Evolutionary conservation across 64 coral and sea anemone genomes (phyloP).

Genomic region (Porites lutea): DNA sequence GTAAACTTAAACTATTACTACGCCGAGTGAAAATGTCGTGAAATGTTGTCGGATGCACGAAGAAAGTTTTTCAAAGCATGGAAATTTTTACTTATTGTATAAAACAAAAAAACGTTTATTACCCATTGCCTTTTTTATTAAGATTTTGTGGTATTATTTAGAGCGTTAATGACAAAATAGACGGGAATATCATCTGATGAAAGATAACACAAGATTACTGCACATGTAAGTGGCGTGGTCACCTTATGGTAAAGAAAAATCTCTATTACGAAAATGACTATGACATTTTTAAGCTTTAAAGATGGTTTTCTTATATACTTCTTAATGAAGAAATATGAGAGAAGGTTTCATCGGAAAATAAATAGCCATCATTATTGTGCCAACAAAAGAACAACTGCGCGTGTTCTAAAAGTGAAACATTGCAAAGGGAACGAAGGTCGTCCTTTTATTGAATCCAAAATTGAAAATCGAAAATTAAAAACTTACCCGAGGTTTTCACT

Average conservation of each 20-base stretch:
- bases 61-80: no score
- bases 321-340: neutral
- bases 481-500: slow-evolving; percentile 18
- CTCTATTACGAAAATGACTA: neutral
- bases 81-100: no score
- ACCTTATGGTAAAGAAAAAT: neutral
- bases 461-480: neutral
- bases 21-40: no score
- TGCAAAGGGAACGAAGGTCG: no score
- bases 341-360: neutral
- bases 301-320: neutral
- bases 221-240: slow-evolving; percentile 44
- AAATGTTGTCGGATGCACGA: no score
- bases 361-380: neutral
- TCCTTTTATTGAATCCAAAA: neutral
- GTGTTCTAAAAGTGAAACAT: neutral
- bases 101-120: no score
- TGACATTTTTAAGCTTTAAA: neutral
- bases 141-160: neutral
- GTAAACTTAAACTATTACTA: no score
- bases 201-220: neutral
- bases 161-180: neutral
- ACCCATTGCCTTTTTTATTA: no score
- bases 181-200: neutral
- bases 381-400: neutral